These are phyloP conservation scores for Nematolebias whitei DNA, from an alignment of 2,113 vertebrate species.

Conservation along the genomic window DNA sequence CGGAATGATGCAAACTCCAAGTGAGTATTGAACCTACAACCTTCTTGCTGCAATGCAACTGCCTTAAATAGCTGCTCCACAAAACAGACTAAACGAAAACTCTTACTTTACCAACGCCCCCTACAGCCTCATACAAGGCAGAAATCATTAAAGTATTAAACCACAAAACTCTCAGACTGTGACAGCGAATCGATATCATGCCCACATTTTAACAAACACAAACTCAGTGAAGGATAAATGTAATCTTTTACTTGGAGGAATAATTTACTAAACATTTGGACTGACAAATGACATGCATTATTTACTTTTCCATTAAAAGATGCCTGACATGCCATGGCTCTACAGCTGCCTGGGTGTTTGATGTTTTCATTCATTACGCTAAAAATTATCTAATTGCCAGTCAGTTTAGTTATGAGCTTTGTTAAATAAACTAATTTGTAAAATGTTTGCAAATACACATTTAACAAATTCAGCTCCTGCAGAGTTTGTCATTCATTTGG, in stretches of 20 bases:
- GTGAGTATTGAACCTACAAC: no score
- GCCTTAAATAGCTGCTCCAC: no score
- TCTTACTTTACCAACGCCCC: neutral
- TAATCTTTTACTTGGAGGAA: slow-evolving; percentile 4
- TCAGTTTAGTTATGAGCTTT: slow-evolving; percentile 12
- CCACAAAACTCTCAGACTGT: neutral
- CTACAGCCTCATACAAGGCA: no score
- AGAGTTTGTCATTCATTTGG: slow-evolving; percentile 53
- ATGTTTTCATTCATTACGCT: slow-evolving; percentile 6
- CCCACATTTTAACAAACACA: slow-evolving; percentile 4
- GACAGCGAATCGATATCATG: neutral
- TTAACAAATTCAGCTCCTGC: slow-evolving; percentile 29
- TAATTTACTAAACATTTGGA: slow-evolving; percentile 17
- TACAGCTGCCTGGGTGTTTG: slow-evolving; percentile 6
- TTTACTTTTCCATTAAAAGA: slow-evolving; percentile 17
- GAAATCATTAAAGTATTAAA: neutral
- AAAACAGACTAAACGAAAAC: no score
- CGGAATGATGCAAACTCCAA: no score
- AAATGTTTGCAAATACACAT: slow-evolving; percentile 37
- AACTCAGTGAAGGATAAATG: neutral
- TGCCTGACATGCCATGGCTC: neutral
- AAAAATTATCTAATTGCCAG: slow-evolving; percentile 22
- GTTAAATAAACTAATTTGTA: slow-evolving; percentile 11
- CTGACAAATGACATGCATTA: slow-evolving; percentile 8
- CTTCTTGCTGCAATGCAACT: no score